Evolutionary conservation across 2,113 vertebrate genomes (phyloP), one percentile per base, ranked within the genome.

Genomic region (Mastomys natalensis): DNA sequence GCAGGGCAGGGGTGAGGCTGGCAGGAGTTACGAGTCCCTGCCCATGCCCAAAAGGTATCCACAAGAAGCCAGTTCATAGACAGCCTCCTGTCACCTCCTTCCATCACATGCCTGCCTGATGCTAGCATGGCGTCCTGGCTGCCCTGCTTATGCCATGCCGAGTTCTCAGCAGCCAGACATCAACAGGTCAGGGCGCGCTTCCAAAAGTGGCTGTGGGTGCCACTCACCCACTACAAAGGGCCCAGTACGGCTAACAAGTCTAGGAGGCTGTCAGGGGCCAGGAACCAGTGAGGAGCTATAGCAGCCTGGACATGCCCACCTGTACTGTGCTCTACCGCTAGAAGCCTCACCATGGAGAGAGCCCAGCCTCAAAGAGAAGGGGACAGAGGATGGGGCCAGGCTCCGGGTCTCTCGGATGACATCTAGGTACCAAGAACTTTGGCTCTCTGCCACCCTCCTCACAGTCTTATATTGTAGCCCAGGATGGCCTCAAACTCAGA

Each of bases 1-100:
- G 73, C 26, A 62, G 7, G 9, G 1, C 5, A 7, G 6, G 7
- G 17, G 43, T 51, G 43, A 11, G 6, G 17, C 15, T 4, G 8
- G 87, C 40, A 34, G 21, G 64, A 31, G 16, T 3, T 6, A 15
- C 4, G 31, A 8, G 77, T 48, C 58, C 43, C 43, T 37, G 9
- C 45, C 87, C 68, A 19, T 12, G 40, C 40, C 37, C 22, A 29
- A 21, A 74, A 73, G 34, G 53, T 24, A 45, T 34, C 24, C 37
- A 55, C 68, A 43, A 58, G 51, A 26, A n/a, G 48, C 37, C 34
- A 19, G 34, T 29, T 70, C 34, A 45, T 24, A 51, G 17, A 51
- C 31, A 68, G 37, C 85, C 22, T 64, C 26, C 43, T 7, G 48
- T 55, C 85, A 40, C 48, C 48, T 72, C 86, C 12, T 17, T 24